Conservation (phyloP, 1,140 invertebrate genomes). For the Brachionus rubens region DNA sequence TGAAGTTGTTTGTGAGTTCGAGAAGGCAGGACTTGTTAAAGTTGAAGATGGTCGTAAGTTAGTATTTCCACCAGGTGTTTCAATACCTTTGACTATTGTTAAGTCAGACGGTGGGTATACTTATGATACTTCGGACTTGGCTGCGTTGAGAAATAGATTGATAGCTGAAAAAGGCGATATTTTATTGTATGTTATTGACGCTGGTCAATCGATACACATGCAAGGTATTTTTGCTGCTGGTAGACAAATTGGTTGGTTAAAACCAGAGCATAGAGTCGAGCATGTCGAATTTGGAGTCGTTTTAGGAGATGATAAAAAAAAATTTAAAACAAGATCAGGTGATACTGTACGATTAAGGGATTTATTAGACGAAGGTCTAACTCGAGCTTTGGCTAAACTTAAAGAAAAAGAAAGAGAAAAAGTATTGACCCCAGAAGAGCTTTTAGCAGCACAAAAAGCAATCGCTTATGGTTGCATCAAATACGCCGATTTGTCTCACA, state of each 20-base stretch:
- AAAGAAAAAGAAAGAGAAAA: conserved; percentile 85
- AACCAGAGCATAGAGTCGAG: conserved; percentile 69
- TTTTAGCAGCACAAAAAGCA: conserved; percentile 78
- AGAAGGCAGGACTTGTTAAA: conserved; percentile 67
- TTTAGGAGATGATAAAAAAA: conserved; percentile 91
- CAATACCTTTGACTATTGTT: conserved; percentile 83
- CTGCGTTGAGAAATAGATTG: conserved; percentile 80
- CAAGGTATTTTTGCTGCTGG: conserved; percentile 65
- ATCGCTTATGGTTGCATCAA: conserved; percentile 98
- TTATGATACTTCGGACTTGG: conserved; percentile 97
- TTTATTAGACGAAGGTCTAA: conserved; percentile 89
- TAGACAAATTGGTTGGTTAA: conserved; percentile 68
- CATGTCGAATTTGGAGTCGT: conserved; percentile 95
- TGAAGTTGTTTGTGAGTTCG: conserved; percentile 74
- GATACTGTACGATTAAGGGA: conserved; percentile 86
- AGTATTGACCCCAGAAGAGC: conserved; percentile 74
- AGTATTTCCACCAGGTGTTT: conserved; percentile 71
- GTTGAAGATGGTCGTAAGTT: conserved; percentile 88
- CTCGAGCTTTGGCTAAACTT: conserved; percentile 77
- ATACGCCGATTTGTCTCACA: conserved; percentile 92
- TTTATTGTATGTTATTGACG: conserved; percentile 91
- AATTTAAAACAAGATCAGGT: conserved; percentile 96
- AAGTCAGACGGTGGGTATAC: conserved; percentile 98
- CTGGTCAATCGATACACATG: conserved; percentile 87
- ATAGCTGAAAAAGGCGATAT: conserved; percentile 80